Conservation (phyloP, 2,113 vertebrate genomes). For the Podilymbus podiceps region DNA sequence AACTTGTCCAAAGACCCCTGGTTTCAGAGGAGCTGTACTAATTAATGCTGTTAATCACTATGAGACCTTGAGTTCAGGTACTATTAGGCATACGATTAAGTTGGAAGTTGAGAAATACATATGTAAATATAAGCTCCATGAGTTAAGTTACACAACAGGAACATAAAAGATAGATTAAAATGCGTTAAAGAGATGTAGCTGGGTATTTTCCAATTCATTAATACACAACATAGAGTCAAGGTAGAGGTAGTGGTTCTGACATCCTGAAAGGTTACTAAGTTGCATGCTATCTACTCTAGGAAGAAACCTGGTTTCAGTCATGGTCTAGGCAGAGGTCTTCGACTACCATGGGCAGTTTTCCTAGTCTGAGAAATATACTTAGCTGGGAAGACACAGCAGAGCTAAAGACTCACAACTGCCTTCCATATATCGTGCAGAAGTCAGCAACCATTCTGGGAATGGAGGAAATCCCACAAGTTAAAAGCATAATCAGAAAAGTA, state of each 20-base stretch:
- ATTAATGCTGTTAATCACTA: background rate
- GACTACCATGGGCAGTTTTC: background rate
- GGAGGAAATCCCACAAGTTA: background rate
- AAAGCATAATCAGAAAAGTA: background rate
- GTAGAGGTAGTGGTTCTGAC: background rate
- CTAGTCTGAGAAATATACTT: background rate
- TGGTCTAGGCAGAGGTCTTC: background rate
- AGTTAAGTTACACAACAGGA: background rate
- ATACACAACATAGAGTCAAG: background rate
- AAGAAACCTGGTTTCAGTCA: background rate
- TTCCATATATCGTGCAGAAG: background rate
- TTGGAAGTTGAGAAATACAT: background rate
- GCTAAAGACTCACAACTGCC: background rate
- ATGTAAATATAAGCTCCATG: background rate
- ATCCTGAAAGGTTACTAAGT: background rate
- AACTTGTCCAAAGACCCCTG: background rate
- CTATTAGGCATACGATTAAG: background rate
- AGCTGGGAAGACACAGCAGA: background rate
- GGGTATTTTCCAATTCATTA: background rate
- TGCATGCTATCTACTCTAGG: background rate
- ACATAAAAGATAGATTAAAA: background rate
- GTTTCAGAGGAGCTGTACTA: background rate
- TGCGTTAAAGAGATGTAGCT: background rate
- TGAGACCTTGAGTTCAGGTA: background rate
- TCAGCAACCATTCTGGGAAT: background rate